These are phyloP conservation scores for Cyphomyrus discorhynchus DNA, from an alignment of 2,113 vertebrate species.

Conservation along the genomic window DNA sequence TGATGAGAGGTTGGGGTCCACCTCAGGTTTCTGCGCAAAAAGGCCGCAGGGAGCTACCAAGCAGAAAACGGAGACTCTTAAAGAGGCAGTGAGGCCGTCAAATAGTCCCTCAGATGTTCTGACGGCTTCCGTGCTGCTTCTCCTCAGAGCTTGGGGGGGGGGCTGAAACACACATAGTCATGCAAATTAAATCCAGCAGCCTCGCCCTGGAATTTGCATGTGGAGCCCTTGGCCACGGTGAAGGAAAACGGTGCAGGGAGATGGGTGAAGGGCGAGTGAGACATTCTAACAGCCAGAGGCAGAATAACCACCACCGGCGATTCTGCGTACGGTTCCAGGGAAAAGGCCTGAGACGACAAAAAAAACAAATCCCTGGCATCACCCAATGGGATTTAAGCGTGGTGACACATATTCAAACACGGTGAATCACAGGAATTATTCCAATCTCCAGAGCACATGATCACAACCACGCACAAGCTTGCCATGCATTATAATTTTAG, in stretches of 20 bases:
- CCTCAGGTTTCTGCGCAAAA: neutral
- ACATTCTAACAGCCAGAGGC: conserved; percentile 2
- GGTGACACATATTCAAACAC: neutral
- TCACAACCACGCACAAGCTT: neutral
- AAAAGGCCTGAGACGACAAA: neutral
- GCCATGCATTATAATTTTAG: neutral
- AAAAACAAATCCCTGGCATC: neutral
- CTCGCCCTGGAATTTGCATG: conserved; percentile 34
- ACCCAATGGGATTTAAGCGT: neutral
- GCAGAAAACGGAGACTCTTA: neutral
- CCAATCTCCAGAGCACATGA: neutral
- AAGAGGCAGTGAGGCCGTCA: neutral
- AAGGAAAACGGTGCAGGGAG: conserved; percentile 13
- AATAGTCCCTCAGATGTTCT: neutral
- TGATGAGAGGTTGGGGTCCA: neutral
- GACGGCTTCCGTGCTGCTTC: neutral
- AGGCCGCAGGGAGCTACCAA: neutral
- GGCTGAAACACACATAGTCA: conserved; percentile 25
- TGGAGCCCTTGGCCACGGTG: conserved; percentile 17
- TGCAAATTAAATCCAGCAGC: conserved; percentile 28
- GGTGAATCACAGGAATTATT: neutral
- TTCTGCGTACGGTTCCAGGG: neutral
- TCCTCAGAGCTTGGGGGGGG: neutral
- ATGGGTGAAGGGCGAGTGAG: conserved; percentile 13
- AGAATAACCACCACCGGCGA: neutral